A percentile compares a stretch with the other conserved stretches of the same genome.
These are phyloP conservation scores for Sycobia sp. DNA, from an alignment of 1,140 invertebrate species.

Conservation along the genomic window DNA sequence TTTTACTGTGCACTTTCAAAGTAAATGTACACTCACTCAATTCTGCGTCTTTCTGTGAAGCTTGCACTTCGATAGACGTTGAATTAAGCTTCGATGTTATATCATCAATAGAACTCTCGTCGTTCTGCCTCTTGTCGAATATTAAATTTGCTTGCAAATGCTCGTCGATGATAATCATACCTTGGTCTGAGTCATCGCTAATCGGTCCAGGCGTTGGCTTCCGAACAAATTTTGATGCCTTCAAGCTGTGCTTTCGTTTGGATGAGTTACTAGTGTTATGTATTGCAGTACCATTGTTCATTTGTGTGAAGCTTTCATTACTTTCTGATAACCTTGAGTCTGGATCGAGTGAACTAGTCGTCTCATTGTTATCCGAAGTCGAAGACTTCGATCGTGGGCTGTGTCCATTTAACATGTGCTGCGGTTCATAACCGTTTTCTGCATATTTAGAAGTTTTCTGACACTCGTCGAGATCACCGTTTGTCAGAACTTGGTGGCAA, in stretches of 20 bases:
- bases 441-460: background rate
- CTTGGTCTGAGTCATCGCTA: slow-evolving; percentile 26
- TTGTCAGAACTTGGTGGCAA: slow-evolving; percentile 8
- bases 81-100: background rate
- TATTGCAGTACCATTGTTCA: background rate
- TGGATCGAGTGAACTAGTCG: slow-evolving; percentile 31
- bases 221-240: slow-evolving; percentile 46
- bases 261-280: background rate
- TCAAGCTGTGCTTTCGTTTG: background rate
- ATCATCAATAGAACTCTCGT: slow-evolving; percentile 8
- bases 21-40: slow-evolving; percentile 6
- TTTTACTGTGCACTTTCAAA: background rate
- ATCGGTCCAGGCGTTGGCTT: slow-evolving; percentile 53
- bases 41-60: background rate
- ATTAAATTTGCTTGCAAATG: slow-evolving; percentile 6
- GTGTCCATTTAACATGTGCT: slow-evolving; percentile 1
- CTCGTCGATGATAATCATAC: background rate
- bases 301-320: slow-evolving; percentile 34
- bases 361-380: slow-evolving; percentile 7
- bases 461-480: slow-evolving; percentile 1
- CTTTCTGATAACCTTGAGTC: slow-evolving; percentile 40
- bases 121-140: background rate
- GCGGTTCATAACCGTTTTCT: background rate
- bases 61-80: slow-evolving; percentile 11
- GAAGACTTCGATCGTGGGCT: background rate